These are phyloP conservation scores for Triplophysa tibetana DNA, from an alignment of 2,113 vertebrate species.

Conservation along the genomic window DNA sequence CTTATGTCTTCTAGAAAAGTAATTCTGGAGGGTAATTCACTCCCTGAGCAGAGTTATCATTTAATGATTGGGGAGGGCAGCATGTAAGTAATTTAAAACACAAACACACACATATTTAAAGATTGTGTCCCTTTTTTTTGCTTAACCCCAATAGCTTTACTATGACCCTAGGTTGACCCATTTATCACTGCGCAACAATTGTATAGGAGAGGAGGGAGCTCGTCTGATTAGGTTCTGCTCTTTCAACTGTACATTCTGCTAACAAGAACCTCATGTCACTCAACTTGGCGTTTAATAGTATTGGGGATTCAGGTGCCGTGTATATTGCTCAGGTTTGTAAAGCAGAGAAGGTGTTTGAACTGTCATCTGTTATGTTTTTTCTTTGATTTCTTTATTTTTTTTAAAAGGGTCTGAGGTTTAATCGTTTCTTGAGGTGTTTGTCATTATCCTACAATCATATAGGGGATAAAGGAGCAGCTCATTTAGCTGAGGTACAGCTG, in stretches of 20 bases:
- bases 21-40: conserved; percentile 77
- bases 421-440: conserved; percentile 80
- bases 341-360: neutral
- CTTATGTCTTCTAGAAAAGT: conserved; percentile 70
- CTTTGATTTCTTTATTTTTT: conserved; percentile 25
- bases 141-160: neutral
- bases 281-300: conserved; percentile 83
- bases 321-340: conserved; percentile 77
- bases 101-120: neutral
- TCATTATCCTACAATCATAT: conserved; percentile 83
- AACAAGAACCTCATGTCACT: conserved; percentile 77
- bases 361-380: conserved; percentile 7
- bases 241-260: conserved; percentile 68
- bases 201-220: conserved; percentile 73
- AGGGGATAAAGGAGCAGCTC: conserved; percentile 76
- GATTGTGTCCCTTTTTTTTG: neutral
- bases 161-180: conserved; percentile 71
- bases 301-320: conserved; percentile 79
- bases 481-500: conserved; percentile 74
- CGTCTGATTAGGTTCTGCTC: conserved; percentile 74
- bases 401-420: conserved; percentile 81
- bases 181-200: conserved; percentile 80
- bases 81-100: conserved; percentile 66
- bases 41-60: conserved; percentile 74
- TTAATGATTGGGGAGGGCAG: conserved; percentile 75